These are phyloP conservation scores for Phengaris arion DNA, from an alignment of 2,888 invertebrate species.

Conservation along the genomic window DNA sequence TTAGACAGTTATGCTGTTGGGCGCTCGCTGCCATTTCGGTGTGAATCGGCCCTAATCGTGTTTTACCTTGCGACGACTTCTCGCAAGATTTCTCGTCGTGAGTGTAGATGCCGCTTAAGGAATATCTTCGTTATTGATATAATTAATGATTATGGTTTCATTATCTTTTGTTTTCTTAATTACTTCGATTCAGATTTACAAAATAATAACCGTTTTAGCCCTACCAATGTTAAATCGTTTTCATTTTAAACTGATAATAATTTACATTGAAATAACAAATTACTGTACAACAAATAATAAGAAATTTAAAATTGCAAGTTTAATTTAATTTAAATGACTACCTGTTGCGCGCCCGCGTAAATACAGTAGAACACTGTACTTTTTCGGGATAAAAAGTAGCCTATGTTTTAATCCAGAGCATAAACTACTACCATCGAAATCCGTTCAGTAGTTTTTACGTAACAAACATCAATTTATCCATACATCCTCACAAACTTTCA, in stretches of 20 bases:
- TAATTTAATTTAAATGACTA: background rate
- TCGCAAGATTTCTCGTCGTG: background rate
- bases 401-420: too few species aligned
- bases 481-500: too few species aligned
- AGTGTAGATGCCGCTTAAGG: background rate
- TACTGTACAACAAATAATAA: background rate
- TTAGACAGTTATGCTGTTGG: too few species aligned
- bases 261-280: background rate
- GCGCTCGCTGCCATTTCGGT: too few species aligned
- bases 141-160: slow-evolving; percentile 15
- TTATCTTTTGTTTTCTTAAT: slow-evolving; percentile 10
- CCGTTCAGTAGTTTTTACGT: too few species aligned
- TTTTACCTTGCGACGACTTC: background rate
- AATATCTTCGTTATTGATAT: background rate
- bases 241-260: background rate
- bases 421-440: too few species aligned
- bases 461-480: too few species aligned
- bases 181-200: slow-evolving; percentile 7
- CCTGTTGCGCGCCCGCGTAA: too few species aligned
- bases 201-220: background rate
- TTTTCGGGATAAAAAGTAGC: too few species aligned
- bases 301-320: background rate
- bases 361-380: too few species aligned
- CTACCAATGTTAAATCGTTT: background rate
- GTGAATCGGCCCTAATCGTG: background rate